phyloP scores from a whole-genome alignment of 2,888 invertebrate genomes.

The Dasypogon diadema region DNA sequence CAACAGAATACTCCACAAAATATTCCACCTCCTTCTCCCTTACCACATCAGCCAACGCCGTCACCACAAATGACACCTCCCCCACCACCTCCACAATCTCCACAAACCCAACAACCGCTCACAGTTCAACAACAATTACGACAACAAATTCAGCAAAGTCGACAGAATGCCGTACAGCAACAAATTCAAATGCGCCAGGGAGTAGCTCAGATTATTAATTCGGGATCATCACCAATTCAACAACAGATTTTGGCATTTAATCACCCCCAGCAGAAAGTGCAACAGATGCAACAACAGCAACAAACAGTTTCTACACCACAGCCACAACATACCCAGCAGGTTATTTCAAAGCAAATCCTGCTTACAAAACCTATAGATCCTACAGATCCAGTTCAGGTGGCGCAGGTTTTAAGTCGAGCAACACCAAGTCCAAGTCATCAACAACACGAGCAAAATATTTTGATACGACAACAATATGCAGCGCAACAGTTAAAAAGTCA shows the following conservation, averaged over 20 bases:
- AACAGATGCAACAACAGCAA: slow-evolving; percentile 55
- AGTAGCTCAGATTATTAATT: slow-evolving; percentile 41
- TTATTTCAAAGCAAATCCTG: slow-evolving; percentile 59
- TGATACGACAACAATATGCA: slow-evolving; percentile 65
- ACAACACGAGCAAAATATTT: slow-evolving; percentile 62
- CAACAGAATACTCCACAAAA: slow-evolving; percentile 60
- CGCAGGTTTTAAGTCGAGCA: slow-evolving; percentile 62
- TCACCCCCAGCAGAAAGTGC: slow-evolving; percentile 60
- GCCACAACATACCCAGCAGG: slow-evolving; percentile 52
- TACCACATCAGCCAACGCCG: slow-evolving; percentile 59
- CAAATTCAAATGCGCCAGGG: slow-evolving; percentile 56
- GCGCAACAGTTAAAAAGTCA: slow-evolving; percentile 62
- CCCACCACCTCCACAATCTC: slow-evolving; percentile 62
- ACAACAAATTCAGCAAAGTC: slow-evolving; percentile 63
- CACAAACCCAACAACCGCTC: slow-evolving; percentile 61
- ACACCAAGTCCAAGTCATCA: slow-evolving; percentile 65
- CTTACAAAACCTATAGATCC: slow-evolving; percentile 66
- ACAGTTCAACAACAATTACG: slow-evolving; percentile 63
- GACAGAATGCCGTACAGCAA: slow-evolving; percentile 57
- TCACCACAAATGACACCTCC: slow-evolving; percentile 68
- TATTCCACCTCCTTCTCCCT: slow-evolving; percentile 66
- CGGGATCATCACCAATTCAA: slow-evolving; percentile 60
- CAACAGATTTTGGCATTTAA: slow-evolving; percentile 63
- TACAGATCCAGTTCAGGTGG: slow-evolving; percentile 67
- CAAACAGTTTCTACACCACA: slow-evolving; percentile 29